A percentile compares a stretch with the other conserved stretches of the same genome.
These are phyloP conservation scores for Ceratoteleas bidentatus DNA, from an alignment of 1,140 invertebrate species.

Conservation along the genomic window DNA sequence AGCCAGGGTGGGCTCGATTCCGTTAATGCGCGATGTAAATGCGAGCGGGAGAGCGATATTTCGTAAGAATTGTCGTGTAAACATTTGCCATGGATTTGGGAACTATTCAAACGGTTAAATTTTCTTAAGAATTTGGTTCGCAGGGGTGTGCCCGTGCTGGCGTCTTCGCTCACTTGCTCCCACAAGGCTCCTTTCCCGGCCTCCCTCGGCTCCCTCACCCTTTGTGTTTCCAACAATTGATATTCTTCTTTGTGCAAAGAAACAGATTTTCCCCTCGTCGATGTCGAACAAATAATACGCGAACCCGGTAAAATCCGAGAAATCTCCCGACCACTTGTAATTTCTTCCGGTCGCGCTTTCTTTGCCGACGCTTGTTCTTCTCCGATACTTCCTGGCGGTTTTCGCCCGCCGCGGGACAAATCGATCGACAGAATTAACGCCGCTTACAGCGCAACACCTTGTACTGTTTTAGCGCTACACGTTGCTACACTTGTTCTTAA, in stretches of 20 bases:
- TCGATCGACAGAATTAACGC: conserved; percentile 56
- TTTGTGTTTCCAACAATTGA: conserved; percentile 82
- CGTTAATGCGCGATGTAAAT: conserved; percentile 30
- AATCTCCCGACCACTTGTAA: conserved; percentile 69
- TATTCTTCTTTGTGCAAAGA: conserved; percentile 81
- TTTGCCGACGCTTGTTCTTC: conserved; percentile 46
- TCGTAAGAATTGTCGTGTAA: conserved; percentile 79
- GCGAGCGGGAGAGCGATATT: conserved; percentile 67
- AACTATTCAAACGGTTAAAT: conserved; percentile 82
- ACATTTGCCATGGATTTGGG: conserved; percentile 82
- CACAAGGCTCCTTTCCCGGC: conserved; percentile 59
- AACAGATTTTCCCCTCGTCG: conserved; percentile 78
- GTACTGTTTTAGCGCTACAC: conserved; percentile 21
- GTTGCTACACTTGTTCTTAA: conserved; percentile 15
- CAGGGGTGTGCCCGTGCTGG: conserved; percentile 72
- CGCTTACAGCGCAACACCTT: conserved; percentile 37
- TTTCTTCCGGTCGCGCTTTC: conserved; percentile 62
- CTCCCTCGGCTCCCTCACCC: conserved; percentile 74
- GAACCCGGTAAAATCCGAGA: conserved; percentile 73
- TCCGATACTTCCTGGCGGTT: conserved; percentile 58
- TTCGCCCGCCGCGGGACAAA: conserved; percentile 53
- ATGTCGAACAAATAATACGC: conserved; percentile 80
- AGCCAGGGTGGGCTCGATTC: conserved; percentile 36
- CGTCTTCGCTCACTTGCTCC: conserved; percentile 66
- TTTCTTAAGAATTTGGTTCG: conserved; percentile 82